Evolutionary conservation across 2,113 vertebrate species (phyloP), one percentile per base, ranked within the genome.

Genomic region (Glaucidium brasilianum): DNA sequence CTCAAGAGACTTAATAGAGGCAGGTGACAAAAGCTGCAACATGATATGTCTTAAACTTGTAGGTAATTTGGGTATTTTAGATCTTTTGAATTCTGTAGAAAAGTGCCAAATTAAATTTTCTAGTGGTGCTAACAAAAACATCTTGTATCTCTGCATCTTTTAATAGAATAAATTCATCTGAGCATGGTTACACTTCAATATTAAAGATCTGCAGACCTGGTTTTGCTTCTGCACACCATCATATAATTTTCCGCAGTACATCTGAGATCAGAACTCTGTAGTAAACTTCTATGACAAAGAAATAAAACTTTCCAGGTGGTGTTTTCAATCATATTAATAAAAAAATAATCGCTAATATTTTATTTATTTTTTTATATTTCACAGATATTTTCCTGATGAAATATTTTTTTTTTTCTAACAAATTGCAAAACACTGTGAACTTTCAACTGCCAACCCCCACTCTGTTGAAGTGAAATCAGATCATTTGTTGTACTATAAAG

Each of bases 401-500:
- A 81, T 11, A 60, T n/a, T 55, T 58, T 56, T 88, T n/a, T 55
- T 58, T 56, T 88, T 58, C 27, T 81, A 67, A 69, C 35, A 79
- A 94, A 82, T 63, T 74, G 29, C 15, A 68, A 85, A 39, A 53
- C 56, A 86, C 32, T 49, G 47, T 74, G 45, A 78, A n/a, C 60
- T 93, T 91, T 93, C 71, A 79, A 16, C 49, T 73, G 32, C 16
- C 37, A 67, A 66, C 34, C 10, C 12, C 3, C 47, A 12, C 62
- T 73, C 12, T 90, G 6, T 39, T 97, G 22, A 96, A 93, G 91
- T n/a, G 43, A 90, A 93, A 71, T 45, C 32, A 88, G 37, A 69
- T 90, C 92, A 92, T 93, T 71, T 94, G 18, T 55, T 90, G 32
- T 66, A 67, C 88, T 72, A 86, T 81, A 95, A 92, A 94, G 45